Evolutionary conservation across 2,113 vertebrate genomes (phyloP), one percentile per base, ranked within the genome.

Genomic region (Solea solea): DNA sequence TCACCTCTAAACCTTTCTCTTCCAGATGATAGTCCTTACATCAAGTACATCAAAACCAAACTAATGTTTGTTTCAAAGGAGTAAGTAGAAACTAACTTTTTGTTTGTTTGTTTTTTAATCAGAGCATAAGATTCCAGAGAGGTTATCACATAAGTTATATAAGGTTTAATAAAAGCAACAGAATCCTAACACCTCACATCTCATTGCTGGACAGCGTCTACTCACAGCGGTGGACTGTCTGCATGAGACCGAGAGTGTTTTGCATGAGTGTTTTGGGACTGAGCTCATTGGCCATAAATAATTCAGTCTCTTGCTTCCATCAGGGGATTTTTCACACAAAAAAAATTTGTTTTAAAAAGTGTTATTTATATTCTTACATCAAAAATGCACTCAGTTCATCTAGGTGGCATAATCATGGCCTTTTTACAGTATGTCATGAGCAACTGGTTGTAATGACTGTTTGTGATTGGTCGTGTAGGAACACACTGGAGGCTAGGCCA

Each of bases 31-130:
- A 93, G 74, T 54, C 90, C 87, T 40, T 94, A 94, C 76, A 27
- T 91, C 15, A 88, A 88, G 56, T 94, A 95, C 90, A 92, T 94
- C 84, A 93, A 84, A 86, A 94, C 93, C 80, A 93, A 92, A 74
- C 83, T 94, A 79, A 65, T 94, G 58, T 93, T 95, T 66, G 88
- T 94, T 39, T 91, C 93, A 10, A 92, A 90, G 74, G 91, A 93
- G 94, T 95, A 87, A 94, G 94, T 93, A 64, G 65, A 54, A 9
- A 10, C 10, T 25, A 9, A 45, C 57, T 12, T 39, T 34, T 49
- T 4, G 11, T 34, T 34, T 16, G 1, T 8, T 16, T 52, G 34
- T 39, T 41, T 16, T 72, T 15, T 68, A 54, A 59, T 54, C 1
- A 14, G 16, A 44, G 48, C 45, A 48, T 46, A 3, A 2, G 4